These are phyloP conservation scores for Brachionus rubens DNA, from an alignment of 1,140 invertebrate genomes.

Conservation along the genomic window DNA sequence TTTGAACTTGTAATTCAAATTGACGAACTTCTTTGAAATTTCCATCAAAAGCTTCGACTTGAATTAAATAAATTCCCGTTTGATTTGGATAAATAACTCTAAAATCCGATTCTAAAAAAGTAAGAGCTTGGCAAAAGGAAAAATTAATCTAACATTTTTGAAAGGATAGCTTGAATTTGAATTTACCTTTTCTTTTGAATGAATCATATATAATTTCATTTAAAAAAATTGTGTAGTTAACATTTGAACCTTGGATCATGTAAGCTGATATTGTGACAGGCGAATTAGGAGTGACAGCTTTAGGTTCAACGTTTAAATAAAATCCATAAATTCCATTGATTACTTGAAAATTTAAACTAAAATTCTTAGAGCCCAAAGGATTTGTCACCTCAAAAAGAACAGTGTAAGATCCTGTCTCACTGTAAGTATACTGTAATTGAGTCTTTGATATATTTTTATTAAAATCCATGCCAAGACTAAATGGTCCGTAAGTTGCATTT, in stretches of 20 bases:
- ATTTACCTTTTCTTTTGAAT: not conserved
- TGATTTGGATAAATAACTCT: too few species aligned
- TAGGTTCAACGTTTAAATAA: slow-evolving; percentile 11
- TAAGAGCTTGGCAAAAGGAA: too few species aligned
- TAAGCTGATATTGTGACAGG: not conserved
- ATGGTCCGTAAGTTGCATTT: not conserved
- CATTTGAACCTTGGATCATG: slow-evolving; percentile 18
- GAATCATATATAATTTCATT: not conserved
- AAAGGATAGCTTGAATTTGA: not conserved
- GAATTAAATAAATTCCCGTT: too few species aligned
- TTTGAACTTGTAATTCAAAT: too few species aligned
- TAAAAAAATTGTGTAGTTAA: not conserved
- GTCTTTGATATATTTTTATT: slow-evolving; percentile 11
- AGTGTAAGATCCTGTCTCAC: not conserved
- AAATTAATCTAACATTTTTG: too few species aligned
- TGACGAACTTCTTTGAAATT: too few species aligned
- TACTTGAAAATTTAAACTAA: not conserved
- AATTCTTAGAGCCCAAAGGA: slow-evolving; percentile 6
- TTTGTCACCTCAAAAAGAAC: slow-evolving; percentile 13
- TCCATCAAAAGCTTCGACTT: too few species aligned
- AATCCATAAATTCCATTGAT: not conserved
- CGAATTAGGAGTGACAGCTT: not conserved
- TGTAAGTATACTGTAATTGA: not conserved
- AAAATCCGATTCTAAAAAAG: too few species aligned
- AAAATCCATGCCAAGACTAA: slow-evolving; percentile 33